A percentile compares a stretch with the other conserved stretches of the same genome.
phyloP scores from a whole-genome alignment of 1,140 invertebrate genomes.

The Macrostomum lignano region DNA sequence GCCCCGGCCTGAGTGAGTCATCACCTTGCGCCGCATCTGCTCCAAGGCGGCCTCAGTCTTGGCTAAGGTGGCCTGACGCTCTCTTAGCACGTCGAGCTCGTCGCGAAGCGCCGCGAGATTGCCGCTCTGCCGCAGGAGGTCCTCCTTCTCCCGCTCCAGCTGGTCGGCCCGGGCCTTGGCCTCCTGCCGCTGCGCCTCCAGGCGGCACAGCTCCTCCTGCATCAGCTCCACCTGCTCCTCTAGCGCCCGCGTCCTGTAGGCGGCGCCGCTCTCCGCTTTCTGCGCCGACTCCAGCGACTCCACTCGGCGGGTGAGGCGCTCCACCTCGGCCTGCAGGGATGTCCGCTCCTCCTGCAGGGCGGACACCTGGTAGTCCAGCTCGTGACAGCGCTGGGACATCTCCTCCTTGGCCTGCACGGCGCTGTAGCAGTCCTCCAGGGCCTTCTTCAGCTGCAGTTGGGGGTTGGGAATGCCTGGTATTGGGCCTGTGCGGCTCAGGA shows the following conservation, averaged over 20 bases:
- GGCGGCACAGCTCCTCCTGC: conserved; percentile 56
- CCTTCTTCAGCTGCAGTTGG: conserved; percentile 30
- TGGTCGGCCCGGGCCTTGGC: no score
- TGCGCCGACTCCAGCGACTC: not conserved
- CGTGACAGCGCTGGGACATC: conserved; percentile 51
- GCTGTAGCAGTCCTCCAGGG: conserved; percentile 37
- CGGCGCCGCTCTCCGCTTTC: conserved; percentile 10
- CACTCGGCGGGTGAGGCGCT: conserved; percentile 29
- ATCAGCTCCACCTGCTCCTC: conserved; percentile 37
- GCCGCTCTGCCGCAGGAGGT: no score
- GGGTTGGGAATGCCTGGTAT: no score
- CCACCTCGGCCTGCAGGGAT: conserved; percentile 42
- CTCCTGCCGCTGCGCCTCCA: conserved; percentile 44
- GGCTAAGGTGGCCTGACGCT: no score
- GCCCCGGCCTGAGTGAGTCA: no score
- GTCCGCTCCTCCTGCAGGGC: conserved; percentile 51
- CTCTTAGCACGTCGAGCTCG: no score
- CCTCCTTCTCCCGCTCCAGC: no score
- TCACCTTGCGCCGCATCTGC: no score
- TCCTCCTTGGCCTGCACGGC: conserved; percentile 48
- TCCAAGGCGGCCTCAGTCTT: no score
- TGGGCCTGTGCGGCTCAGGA: no score
- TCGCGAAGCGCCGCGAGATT: no score
- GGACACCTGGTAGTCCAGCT: conserved; percentile 49
- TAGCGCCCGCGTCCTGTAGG: conserved; percentile 32